Conservation (phyloP, 2,113 vertebrate genomes). For the Halichoeres trimaculatus region DNA sequence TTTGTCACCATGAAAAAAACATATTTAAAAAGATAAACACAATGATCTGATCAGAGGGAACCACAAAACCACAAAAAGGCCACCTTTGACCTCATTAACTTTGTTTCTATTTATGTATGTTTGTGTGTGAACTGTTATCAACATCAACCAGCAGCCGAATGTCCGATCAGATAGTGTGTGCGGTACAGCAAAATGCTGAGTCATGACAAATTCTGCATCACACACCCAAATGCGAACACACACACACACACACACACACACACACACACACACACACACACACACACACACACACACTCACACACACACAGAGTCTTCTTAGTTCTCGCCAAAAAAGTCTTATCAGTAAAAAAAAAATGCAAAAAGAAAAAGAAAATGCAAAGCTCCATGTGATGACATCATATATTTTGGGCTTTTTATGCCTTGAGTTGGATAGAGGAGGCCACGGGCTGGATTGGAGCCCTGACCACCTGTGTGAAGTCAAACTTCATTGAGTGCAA, state of each 20-base stretch:
- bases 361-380: neutral
- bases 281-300: neutral
- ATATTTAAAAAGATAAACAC: neutral
- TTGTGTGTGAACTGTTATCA: conserved; percentile 39
- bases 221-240: neutral
- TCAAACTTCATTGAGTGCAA: no score
- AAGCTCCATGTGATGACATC: neutral
- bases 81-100: conserved; percentile 17
- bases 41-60: neutral
- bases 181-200: conserved; percentile 22
- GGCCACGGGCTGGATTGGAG: no score
- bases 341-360: neutral
- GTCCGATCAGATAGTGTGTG: conserved; percentile 33
- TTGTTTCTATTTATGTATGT: conserved; percentile 23
- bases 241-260: conserved; percentile 18
- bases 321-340: neutral
- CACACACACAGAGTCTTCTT: conserved; percentile 14
- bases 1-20: no score
- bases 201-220: conserved; percentile 28
- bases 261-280: conserved; percentile 2
- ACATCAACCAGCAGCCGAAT: conserved; percentile 27
- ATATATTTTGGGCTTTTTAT: no score
- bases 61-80: neutral
- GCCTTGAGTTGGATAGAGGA: no score
- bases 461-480: no score